A percentile compares a stretch with the other conserved stretches of the same genome.
These are phyloP conservation scores for Setophaga kirtlandii DNA, from an alignment of 2,113 vertebrate species.

Conservation along the genomic window DNA sequence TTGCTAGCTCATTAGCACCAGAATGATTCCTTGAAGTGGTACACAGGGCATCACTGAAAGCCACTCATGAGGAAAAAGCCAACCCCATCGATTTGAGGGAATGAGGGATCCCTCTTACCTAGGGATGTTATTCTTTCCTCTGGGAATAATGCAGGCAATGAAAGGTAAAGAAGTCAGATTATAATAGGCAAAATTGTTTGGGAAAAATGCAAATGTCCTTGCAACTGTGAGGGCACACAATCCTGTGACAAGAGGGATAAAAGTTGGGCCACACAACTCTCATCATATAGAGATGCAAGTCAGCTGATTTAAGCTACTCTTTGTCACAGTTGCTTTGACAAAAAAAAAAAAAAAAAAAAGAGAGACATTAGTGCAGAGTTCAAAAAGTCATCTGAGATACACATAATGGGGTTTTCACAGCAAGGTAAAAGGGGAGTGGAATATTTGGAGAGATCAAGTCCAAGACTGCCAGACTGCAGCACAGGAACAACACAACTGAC, in stretches of 20 bases:
- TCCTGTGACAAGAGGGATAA: not conserved
- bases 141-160: not conserved
- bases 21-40: not conserved
- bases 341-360: not conserved
- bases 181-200: not conserved
- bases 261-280: not conserved
- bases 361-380: not conserved
- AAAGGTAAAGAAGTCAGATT: not conserved
- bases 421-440: not conserved
- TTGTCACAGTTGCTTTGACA: not conserved
- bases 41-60: not conserved
- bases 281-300: not conserved
- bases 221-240: not conserved
- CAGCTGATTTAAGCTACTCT: not conserved
- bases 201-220: not conserved
- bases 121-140: not conserved
- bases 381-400: not conserved
- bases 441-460: not conserved
- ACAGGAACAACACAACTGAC: no score
- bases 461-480: not conserved
- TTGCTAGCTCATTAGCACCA: not conserved
- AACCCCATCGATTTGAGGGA: not conserved
- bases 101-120: not conserved
- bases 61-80: not conserved
- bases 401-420: not conserved